These are phyloP conservation scores for Ailuropoda melanoleuca DNA, from an alignment of 2,113 vertebrate species.

Conservation along the genomic window DNA sequence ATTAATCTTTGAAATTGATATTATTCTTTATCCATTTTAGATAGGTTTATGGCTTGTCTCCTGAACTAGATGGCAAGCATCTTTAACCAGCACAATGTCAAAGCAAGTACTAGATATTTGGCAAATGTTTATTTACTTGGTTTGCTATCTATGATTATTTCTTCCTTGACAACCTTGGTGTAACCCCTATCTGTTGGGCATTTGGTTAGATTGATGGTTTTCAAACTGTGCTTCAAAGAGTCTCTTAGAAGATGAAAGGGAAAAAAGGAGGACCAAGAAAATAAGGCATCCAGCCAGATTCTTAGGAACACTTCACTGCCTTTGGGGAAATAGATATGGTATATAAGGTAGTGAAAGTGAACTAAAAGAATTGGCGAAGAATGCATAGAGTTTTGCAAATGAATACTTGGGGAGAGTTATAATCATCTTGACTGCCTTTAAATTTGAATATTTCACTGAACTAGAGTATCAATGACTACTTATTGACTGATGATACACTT, in stretches of 20 bases:
- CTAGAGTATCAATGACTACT: background rate
- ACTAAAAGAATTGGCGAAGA: slow-evolving; percentile 25
- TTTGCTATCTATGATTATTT: background rate
- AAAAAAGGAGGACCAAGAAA: background rate
- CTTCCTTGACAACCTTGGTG: background rate
- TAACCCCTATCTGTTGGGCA: background rate
- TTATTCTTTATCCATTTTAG: background rate
- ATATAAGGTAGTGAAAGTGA: background rate
- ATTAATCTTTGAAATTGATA: background rate
- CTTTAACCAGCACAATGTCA: background rate
- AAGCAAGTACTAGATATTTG: background rate
- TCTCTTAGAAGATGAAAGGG: background rate
- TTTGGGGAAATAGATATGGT: background rate
- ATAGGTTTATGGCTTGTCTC: background rate
- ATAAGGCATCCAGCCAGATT: background rate
- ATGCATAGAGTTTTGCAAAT: background rate
- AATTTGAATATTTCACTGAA: slow-evolving; percentile 24
- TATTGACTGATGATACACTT: background rate
- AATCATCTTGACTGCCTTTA: background rate
- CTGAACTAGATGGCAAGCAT: background rate
- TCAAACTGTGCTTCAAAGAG: slow-evolving; percentile 17
- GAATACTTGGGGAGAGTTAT: background rate
- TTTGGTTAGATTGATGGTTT: background rate
- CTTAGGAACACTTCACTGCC: background rate
- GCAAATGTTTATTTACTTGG: background rate